Conservation (phyloP, 2,888 invertebrate species). For the Allolobophora icterica region DNA sequence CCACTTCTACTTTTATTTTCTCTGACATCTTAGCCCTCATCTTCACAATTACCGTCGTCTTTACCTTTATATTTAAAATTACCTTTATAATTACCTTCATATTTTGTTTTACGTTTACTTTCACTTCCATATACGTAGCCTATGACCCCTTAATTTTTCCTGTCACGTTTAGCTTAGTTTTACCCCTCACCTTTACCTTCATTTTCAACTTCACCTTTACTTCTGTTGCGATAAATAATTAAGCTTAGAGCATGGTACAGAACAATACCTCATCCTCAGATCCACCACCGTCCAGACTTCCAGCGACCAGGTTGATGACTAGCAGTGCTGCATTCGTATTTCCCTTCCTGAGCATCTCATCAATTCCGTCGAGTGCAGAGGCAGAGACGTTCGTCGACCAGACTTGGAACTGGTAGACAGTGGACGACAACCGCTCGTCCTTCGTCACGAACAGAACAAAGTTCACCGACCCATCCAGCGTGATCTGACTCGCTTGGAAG, state of each 20-base stretch:
- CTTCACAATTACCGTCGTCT: too few species aligned
- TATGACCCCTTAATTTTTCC: neutral
- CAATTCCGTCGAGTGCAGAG: constrained; percentile 43
- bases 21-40: too few species aligned
- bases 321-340: constrained; percentile 47
- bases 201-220: too few species aligned
- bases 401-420: constrained; percentile 48
- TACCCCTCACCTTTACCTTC: neutral
- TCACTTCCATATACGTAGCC: neutral
- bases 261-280: neutral
- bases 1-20: too few species aligned
- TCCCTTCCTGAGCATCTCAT: constrained; percentile 46
- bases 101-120: neutral
- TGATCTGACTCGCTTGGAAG: constrained; percentile 53
- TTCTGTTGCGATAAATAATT: neutral
- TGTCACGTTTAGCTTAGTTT: neutral
- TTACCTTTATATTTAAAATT: too few species aligned
- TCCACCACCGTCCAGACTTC: neutral
- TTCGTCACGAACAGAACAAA: constrained; percentile 56
- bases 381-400: constrained; percentile 44
- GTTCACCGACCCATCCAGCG: constrained; percentile 51
- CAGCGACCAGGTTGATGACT: constrained; percentile 43
- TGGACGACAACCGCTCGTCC: constrained; percentile 47
- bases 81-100: too few species aligned
- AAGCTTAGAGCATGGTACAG: too few species aligned